Base-by-base conservation (phyloP, 2,113 vertebrate species). In the Lanius ludovicianus region DNA sequence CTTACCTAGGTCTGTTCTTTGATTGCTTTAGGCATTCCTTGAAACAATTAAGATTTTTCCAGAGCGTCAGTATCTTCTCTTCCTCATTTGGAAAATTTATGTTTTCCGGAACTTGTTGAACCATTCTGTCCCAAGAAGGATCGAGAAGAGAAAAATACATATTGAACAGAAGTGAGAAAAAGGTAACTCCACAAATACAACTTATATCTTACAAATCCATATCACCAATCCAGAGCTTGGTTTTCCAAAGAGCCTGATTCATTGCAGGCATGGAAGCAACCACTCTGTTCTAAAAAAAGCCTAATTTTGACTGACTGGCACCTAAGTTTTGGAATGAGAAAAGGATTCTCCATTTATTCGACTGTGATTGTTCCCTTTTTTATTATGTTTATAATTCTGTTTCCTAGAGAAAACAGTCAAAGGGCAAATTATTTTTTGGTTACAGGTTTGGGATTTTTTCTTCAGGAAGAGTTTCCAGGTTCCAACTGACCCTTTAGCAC, bases 1-100 rank as follows among this genome's bases (percentile, higher is more conserved):
- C 97, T 98, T 98, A 99, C 99, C 96, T 99, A 28, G 99, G 99
- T 68, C 97, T 98, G 90, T 98, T 99, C 97, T 99, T 99, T 63
- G 99, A 99, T 44, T 99, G 99, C 91, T 98, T 99, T 37, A 99
- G 97, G 95, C 99, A 99, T 96, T 99, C 98, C 83, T 98, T 98
- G 96, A 99, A 99, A 93, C 99, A 99, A 94, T 98, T 97, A 47
- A 98, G 98, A 8, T 98, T 95, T 30, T 98, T 96, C 99, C 99
- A 99, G 20, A 99, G 97, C 53, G 98, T 89, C 81, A 99, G 37
- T 92, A 99, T 98, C 89, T 98, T 99, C 88, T 99, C 99, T 96
- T 99, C 99, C 96, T 99, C 99, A 21, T 97, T 95, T 62, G 99
- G 98, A 95, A 99, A 99, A 97, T 49, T 97, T 93, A 99, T 98